Base-by-base conservation (phyloP, 2,888 invertebrate genomes). In the Lottia scabra region DNA sequence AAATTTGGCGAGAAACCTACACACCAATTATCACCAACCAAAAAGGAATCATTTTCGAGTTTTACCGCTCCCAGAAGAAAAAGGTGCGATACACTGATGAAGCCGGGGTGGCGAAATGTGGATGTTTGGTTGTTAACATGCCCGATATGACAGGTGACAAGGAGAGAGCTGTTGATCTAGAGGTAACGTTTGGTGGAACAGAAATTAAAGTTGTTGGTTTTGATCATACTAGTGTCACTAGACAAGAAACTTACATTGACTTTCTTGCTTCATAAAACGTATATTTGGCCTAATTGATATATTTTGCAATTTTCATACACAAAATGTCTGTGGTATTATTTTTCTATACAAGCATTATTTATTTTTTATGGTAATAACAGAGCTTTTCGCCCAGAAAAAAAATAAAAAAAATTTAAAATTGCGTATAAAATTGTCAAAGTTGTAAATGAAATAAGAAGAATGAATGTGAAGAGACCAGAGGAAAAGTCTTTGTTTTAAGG, bases 21-120 rank as follows among this genome's bases (percentile, higher is more conserved):
- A 86, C 86, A 6, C 86, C 86, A 2, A 86, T 86, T 27, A 85
- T 86, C 65, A 84, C 81, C 62, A 85, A 86, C 74, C 86, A 86
- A 72, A 81, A 81, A 68, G 86, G 86, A 8, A 86, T 86, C 30
- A 85, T 86, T 62, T 86, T 86, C 64, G 86, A 86, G 76, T 86
- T 86, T 78, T 86, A 84, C 74, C 83, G 85, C 38, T 83, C 83
- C 1, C 71, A 77, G 13, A 81, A 79, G 48, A 72, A 78, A 46
- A 78, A 81, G 45, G 82, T 86, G 12, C 80, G 82, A 68, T 86
- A 86, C 76, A 83, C 83, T 8, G 86, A 85, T 70, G 86, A 86
- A 73, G 80, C 80, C 0, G 80, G 82, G 6, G 85, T 86, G n/a
- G 83, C 83, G 66, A 86, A 85, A 67, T 86, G 86, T 75, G 86